A percentile compares a stretch with the other conserved stretches of the same genome.
phyloP scores from a whole-genome alignment of 2,113 vertebrate genomes.

The Heterochromis multidens region DNA sequence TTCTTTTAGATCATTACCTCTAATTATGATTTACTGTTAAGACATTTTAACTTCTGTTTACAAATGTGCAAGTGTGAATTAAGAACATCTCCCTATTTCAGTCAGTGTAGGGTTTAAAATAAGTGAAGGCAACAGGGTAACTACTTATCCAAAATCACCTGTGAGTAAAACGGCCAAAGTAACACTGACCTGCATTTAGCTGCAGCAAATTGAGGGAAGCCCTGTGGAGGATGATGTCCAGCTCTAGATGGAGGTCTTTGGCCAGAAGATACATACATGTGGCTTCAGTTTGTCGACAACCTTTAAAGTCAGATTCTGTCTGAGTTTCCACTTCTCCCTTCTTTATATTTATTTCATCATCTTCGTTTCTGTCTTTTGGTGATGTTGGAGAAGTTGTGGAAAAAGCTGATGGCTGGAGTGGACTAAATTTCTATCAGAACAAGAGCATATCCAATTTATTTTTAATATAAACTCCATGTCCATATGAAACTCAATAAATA shows the following conservation, averaged over 20 bases:
- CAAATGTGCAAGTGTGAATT: not conserved
- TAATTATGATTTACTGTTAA: not conserved
- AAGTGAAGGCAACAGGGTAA: not conserved
- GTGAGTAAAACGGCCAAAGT: not conserved
- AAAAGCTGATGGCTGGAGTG: not conserved
- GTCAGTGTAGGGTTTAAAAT: not conserved
- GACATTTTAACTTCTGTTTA: not conserved
- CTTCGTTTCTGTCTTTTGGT: not conserved
- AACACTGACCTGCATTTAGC: conserved; percentile 75
- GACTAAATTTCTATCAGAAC: conserved; percentile 43
- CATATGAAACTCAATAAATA: not conserved
- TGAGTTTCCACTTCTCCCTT: conserved; percentile 9
- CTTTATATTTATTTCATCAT: not conserved
- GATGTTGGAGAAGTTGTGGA: not conserved
- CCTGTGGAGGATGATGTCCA: conserved; percentile 83
- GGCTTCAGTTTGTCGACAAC: conserved; percentile 35
- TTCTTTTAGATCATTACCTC: not conserved
- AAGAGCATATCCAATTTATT: not conserved
- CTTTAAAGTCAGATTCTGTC: conserved; percentile 9
- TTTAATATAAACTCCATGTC: not conserved
- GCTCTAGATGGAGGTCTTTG: conserved; percentile 86
- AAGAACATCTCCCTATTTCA: not conserved
- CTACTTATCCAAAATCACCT: not conserved
- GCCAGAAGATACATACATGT: conserved; percentile 10
- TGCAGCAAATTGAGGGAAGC: conserved; percentile 81